phyloP scores from a whole-genome alignment of 1,140 invertebrate genomes.

The Protaetia brevitarsis region DNA sequence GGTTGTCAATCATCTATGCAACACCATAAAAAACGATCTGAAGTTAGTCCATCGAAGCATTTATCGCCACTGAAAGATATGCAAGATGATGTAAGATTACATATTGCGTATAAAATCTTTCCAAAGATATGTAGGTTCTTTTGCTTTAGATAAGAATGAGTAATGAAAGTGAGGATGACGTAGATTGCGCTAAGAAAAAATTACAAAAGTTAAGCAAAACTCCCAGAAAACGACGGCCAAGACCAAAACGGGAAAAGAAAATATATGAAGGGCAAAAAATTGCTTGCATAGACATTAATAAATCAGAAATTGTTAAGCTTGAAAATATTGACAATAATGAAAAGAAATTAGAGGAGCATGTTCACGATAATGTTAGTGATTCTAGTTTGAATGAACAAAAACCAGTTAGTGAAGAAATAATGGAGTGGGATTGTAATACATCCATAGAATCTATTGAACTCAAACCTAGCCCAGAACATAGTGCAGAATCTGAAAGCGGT shows the following conservation, averaged over 20 bases:
- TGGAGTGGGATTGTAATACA: constrained; percentile 36
- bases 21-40: constrained; percentile 36
- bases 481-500: constrained; percentile 45
- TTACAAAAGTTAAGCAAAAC: constrained; percentile 28
- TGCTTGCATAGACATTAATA: not conserved
- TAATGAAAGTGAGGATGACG: constrained; percentile 42
- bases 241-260: constrained; percentile 25
- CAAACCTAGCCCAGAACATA: constrained; percentile 41
- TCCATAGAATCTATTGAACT: constrained; percentile 37
- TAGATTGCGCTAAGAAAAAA: constrained; percentile 32
- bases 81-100: constrained; percentile 38
- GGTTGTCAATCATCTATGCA: constrained; percentile 26
- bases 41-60: constrained; percentile 38
- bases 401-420: constrained; percentile 28
- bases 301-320: not conserved
- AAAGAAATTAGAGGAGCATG: not conserved
- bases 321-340: not conserved
- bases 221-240: constrained; percentile 26
- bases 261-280: not conserved
- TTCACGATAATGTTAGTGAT: constrained; percentile 8
- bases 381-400: constrained; percentile 20
- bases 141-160: constrained; percentile 21
- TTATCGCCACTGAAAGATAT: constrained; percentile 40
- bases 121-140: constrained; percentile 6
- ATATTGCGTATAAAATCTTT: not conserved